Evolutionary conservation across 2,797 vertebrate species (phyloP), one percentile per base, ranked within the genome.

Genomic region (Muscicapa striata): DNA sequence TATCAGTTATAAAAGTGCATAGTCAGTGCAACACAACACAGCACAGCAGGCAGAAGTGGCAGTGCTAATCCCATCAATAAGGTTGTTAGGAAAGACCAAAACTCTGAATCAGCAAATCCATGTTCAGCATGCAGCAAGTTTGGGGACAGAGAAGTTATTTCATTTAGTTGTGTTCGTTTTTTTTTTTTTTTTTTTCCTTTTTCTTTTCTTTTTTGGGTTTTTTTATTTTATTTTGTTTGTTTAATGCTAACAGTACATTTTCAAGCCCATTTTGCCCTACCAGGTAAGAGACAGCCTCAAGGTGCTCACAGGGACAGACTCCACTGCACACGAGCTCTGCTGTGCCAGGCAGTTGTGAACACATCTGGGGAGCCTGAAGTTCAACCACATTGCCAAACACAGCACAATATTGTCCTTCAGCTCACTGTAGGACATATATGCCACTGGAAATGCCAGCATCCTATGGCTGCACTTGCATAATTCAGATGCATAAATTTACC

Each of bases 281-380:
- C 24, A 68, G 21, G 13, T 32, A 83, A 66, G 23, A 51, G 8
- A 49, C 13, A 82, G 52, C 13, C 43, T 57, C 43, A 36, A 66
- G 38, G 43, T 55, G 29, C 76, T 41, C 13, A 15, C 19, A 69
- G 62, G 34, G 46, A 49, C 2, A 2, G 21, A 24, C 38, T 49
- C 0, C 0, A 34, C n/a, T 27, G 7, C 9, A 15, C 40, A 51
- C 0, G 3, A 79, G 30, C 21, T 87, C 55, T 87, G 78, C 48
- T 14, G 3, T 46, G 76, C 70, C 62, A 69, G 67, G 51, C 54
- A 84, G 34, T 1, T 23, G 19, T 46, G 55, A 41, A 38, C 17
- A 24, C 24, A 84, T 16, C 46, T 61, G 30, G 14, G 69, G 22
- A 86, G 38, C n/a, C 76, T 75, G 66, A 75, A 72, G 62, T 58